Evolutionary conservation across 2,113 vertebrate genomes (phyloP).

Genomic region (Seriola dumerili): DNA sequence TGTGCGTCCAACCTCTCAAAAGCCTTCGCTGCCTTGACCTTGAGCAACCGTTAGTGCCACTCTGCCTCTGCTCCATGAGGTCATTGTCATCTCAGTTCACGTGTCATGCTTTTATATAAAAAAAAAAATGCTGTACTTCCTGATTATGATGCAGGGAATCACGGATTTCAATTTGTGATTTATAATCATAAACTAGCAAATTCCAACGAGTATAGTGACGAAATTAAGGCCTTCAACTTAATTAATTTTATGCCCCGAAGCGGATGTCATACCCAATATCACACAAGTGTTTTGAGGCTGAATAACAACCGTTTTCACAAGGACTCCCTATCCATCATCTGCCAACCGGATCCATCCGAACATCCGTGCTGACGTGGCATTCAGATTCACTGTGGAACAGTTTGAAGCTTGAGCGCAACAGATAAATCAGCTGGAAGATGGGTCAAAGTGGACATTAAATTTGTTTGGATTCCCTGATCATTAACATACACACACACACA

Average conservation of each 20-base stretch:
- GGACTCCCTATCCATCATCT: slow-evolving; percentile 11
- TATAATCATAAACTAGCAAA: neutral
- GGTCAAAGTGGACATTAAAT: slow-evolving; percentile 30
- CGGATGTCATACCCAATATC: neutral
- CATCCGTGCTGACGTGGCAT: neutral
- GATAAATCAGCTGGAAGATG: slow-evolving; percentile 30
- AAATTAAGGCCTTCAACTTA: neutral
- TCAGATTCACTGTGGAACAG: neutral
- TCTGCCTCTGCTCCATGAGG: neutral
- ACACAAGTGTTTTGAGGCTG: neutral
- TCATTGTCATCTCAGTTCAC: neutral
- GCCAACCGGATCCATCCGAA: neutral
- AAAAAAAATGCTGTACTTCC: neutral
- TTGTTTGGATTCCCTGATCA: slow-evolving; percentile 35
- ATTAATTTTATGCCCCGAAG: neutral
- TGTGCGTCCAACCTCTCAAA: neutral
- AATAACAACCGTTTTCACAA: neutral
- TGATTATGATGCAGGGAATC: neutral
- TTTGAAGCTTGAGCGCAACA: neutral
- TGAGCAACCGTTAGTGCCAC: neutral
- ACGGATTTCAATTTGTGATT: neutral
- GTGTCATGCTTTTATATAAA: too few relatives aligned
- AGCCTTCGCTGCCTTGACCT: neutral
- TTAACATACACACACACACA: slow-evolving; percentile 6
- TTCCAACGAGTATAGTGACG: neutral